phyloP scores from a whole-genome alignment of 2,797 vertebrate genomes.

The Catostomus latipinnis region DNA sequence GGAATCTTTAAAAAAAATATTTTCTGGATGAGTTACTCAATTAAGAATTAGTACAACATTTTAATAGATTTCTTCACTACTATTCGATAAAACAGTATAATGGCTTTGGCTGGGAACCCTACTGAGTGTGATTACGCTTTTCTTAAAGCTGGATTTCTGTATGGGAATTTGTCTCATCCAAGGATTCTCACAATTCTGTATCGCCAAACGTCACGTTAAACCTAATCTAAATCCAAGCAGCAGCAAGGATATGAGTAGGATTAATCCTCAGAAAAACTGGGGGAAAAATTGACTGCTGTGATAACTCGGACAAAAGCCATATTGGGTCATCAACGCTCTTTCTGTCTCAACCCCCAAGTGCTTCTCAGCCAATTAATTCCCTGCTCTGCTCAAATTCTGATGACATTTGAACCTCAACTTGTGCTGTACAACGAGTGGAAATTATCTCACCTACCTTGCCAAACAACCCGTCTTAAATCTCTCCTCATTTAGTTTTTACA shows the following conservation, averaged over 20 bases:
- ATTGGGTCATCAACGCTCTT: too few species aligned
- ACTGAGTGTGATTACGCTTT: slow-evolving; percentile 32
- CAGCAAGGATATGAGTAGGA: slow-evolving; percentile 18
- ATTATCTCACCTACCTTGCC: too few species aligned
- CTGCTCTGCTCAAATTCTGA: too few species aligned
- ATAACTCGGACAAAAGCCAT: too few species aligned
- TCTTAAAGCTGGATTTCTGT: slow-evolving; percentile 41
- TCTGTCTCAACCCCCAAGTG: too few species aligned
- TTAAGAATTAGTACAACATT: slow-evolving; percentile 9
- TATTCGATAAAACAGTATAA: slow-evolving; percentile 9
- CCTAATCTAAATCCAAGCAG: slow-evolving; percentile 20
- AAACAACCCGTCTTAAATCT: slow-evolving; percentile 8
- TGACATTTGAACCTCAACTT: too few species aligned
- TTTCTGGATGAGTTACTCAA: neutral
- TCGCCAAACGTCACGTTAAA: slow-evolving; percentile 24
- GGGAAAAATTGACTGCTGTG: too few species aligned
- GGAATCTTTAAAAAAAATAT: neutral
- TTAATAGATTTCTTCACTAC: slow-evolving; percentile 9
- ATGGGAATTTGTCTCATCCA: slow-evolving; percentile 36
- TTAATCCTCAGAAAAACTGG: slow-evolving; percentile 27
- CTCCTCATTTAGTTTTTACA: slow-evolving; percentile 33
- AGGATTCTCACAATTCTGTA: slow-evolving; percentile 36
- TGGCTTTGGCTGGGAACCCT: slow-evolving; percentile 19
- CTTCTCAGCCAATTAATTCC: too few species aligned
- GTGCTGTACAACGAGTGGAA: too few species aligned